These are phyloP conservation scores for Zoanthus solanderi DNA, from an alignment of 92 coral and sea anemone species.

Conservation along the genomic window DNA sequence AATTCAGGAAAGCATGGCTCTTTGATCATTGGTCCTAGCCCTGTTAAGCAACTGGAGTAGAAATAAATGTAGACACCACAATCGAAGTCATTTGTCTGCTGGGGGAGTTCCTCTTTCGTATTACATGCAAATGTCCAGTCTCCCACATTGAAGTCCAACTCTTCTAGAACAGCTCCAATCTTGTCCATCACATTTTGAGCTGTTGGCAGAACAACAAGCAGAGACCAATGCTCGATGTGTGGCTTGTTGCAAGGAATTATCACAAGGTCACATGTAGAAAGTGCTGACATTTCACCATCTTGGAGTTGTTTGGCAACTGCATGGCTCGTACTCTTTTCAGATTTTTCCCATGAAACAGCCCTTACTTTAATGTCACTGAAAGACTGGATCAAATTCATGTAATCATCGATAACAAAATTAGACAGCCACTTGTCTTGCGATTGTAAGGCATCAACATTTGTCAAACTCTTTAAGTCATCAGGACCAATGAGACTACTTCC, in stretches of 20 bases:
- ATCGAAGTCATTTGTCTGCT: not conserved
- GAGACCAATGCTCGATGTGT: conserved; percentile 15
- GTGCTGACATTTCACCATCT: conserved; percentile 2
- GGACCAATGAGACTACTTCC: conserved; percentile 40
- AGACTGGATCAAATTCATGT: conserved; percentile 25
- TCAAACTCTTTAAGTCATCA: conserved; percentile 26
- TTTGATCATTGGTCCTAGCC: conserved; percentile 6
- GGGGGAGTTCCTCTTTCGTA: too few species aligned
- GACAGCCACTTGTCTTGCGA: conserved; percentile 53
- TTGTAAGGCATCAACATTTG: conserved; percentile 7
- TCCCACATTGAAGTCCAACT: too few species aligned
- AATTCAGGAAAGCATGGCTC: not conserved
- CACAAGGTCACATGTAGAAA: not conserved
- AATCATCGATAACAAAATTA: conserved; percentile 16
- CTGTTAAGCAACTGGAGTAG: not conserved
- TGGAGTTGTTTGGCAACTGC: conserved; percentile 31
- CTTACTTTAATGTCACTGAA: conserved; percentile 30
- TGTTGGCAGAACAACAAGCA: conserved; percentile 16
- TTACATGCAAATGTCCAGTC: too few species aligned
- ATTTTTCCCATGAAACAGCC: conserved; percentile 45
- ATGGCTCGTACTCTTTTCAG: conserved; percentile 42
- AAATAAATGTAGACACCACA: not conserved
- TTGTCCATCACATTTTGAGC: conserved; percentile 6
- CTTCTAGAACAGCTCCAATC: not conserved
- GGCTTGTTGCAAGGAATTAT: conserved; percentile 26